Evolutionary conservation across 2,888 invertebrate genomes (phyloP).

Genomic region (Nemotelus nigrinus): DNA sequence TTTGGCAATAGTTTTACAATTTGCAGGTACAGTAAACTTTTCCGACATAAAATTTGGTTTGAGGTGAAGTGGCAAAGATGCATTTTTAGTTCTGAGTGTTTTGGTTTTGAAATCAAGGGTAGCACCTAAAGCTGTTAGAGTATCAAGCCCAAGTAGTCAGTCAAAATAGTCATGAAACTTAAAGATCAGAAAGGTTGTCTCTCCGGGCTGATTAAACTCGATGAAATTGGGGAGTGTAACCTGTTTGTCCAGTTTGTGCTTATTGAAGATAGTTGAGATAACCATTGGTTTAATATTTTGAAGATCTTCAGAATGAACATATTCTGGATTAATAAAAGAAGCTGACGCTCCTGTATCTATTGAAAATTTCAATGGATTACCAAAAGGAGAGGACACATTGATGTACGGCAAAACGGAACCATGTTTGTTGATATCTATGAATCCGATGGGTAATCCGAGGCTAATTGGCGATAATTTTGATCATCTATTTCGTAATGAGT

Average conservation of each 20-base stretch:
- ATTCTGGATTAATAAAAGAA: constrained; percentile 36
- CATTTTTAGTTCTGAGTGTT: constrained; percentile 25
- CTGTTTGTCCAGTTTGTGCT: no score
- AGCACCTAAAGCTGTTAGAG: constrained; percentile 19
- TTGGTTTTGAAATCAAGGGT: constrained; percentile 37
- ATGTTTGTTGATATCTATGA: constrained; percentile 49
- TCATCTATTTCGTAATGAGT: no score
- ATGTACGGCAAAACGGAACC: constrained; percentile 48
- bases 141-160: constrained; percentile 28
- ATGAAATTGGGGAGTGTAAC: no score
- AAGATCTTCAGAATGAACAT: constrained; percentile 4
- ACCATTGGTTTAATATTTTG: neutral
- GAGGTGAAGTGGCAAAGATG: constrained; percentile 7
- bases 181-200: constrained; percentile 28
- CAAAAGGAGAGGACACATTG: constrained; percentile 48
- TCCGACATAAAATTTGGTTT: constrained; percentile 5
- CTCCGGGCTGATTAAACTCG: no score
- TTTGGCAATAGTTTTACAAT: constrained; percentile 11
- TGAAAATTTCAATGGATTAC: constrained; percentile 46
- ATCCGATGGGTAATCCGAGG: constrained; percentile 50
- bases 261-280: constrained; percentile 12
- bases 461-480: constrained; percentile 50
- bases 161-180: constrained; percentile 40
- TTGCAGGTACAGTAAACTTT: neutral
- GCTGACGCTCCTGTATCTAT: constrained; percentile 33